A percentile compares a stretch with the other conserved stretches of the same genome.
These are phyloP conservation scores for Penaeus indicus DNA, from an alignment of 1,140 invertebrate genomes.

Conservation along the genomic window DNA sequence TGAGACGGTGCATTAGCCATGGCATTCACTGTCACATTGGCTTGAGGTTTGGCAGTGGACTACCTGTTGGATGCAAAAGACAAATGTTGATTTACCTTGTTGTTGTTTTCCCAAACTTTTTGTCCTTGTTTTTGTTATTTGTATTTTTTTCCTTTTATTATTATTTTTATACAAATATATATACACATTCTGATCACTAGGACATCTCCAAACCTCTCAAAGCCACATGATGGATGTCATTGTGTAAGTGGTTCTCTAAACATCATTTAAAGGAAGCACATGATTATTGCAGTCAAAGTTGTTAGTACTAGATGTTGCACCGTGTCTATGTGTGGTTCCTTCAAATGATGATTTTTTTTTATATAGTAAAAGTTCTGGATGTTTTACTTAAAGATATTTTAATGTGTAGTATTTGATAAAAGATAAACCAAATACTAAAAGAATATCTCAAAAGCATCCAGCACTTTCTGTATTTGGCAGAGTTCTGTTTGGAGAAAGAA, in stretches of 20 bases:
- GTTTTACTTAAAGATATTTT: neutral
- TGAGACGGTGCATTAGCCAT: slow-evolving; percentile 66
- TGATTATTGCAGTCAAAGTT: neutral
- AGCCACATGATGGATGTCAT: slow-evolving; percentile 18
- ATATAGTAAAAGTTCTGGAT: slow-evolving; percentile 39
- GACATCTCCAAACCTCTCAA: slow-evolving; percentile 31
- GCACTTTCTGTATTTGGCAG: slow-evolving; percentile 19
- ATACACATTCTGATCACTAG: too few relatives aligned
- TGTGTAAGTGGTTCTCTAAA: slow-evolving; percentile 32
- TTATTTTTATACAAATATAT: too few relatives aligned
- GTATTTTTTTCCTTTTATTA: too few relatives aligned
- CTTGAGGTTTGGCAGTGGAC: slow-evolving; percentile 40
- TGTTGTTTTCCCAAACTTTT: too few relatives aligned
- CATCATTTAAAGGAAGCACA: slow-evolving; percentile 41
- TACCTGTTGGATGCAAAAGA: slow-evolving; percentile 2
- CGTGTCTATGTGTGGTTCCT: slow-evolving; percentile 32
- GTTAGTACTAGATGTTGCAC: neutral
- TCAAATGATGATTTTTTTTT: slow-evolving; percentile 40
- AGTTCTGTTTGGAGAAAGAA: slow-evolving; percentile 36
- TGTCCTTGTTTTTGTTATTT: too few relatives aligned
- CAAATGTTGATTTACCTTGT: neutral
- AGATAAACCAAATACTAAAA: neutral
- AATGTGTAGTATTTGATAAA: neutral
- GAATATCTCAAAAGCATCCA: slow-evolving; percentile 24
- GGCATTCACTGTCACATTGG: slow-evolving; percentile 7